These are phyloP conservation scores for Pagrus major DNA, from an alignment of 2,113 vertebrate species.

Conservation along the genomic window DNA sequence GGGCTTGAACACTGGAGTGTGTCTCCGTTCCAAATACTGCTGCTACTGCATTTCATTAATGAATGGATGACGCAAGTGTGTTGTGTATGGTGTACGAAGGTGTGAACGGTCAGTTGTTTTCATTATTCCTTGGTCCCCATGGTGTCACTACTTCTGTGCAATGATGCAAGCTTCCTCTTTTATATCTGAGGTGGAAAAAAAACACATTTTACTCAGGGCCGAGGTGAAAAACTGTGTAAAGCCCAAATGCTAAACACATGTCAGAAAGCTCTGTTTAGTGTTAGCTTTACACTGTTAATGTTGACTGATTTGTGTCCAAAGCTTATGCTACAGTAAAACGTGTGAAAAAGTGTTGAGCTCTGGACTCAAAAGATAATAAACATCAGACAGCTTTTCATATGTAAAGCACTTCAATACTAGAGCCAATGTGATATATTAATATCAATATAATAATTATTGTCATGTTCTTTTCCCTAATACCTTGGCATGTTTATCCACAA, in stretches of 20 bases:
- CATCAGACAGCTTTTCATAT: neutral
- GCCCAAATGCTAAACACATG: constrained; percentile 46
- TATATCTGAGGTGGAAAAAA: constrained; percentile 40
- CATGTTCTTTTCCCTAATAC: too few relatives aligned
- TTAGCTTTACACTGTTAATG: neutral
- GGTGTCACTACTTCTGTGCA: constrained; percentile 67
- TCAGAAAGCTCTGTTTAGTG: neutral
- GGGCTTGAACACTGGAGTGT: constrained; percentile 18
- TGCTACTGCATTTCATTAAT: constrained; percentile 66
- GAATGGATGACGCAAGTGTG: constrained; percentile 69
- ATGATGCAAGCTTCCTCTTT: constrained; percentile 70
- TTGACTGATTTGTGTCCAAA: constrained; percentile 16
- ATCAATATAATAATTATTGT: neutral
- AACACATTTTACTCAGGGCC: constrained; percentile 23
- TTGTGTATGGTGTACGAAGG: constrained; percentile 52
- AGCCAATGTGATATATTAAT: neutral
- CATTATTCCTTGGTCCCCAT: constrained; percentile 48
- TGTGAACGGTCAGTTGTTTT: constrained; percentile 67
- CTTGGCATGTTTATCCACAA: too few relatives aligned
- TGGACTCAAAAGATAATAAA: neutral
- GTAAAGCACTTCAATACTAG: neutral
- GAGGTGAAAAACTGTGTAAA: constrained; percentile 23
- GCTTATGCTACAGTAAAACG: neutral
- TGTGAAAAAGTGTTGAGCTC: neutral
- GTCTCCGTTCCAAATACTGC: constrained; percentile 46